Evolutionary conservation across 2,888 invertebrate species (phyloP), one percentile per base, ranked within the genome.

Genomic region (Amphipoea lucens): DNA sequence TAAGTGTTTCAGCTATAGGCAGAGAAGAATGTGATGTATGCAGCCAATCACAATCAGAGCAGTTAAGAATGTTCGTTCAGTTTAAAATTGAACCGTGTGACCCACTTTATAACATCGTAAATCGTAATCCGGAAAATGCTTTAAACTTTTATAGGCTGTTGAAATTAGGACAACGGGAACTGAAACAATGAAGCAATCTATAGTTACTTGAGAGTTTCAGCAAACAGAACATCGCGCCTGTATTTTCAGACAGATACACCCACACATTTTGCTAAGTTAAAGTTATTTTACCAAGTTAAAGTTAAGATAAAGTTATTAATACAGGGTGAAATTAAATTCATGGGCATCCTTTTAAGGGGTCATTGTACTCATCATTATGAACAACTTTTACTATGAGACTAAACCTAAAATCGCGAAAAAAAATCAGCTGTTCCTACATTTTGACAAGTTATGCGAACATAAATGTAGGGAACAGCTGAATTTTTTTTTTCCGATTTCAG

Each of bases 161-260:
- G 84, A 84, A 82, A 82, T 82, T 84, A 82, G 81, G 84, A 84
- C 81, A 82, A 68, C 48, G 72, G 42, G 36, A 77, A 66, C 14
- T 20, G 69, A 60, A 84, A 68, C 68, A 84, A 79, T 73, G 68
- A 84, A 42, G 78, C 79, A 79, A 79, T 78, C 42, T 40, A 12
- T 82, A 62, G 5, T 67, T 62, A 29, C 62, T 29, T 29, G 62
- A 62, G 62, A 62, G 2, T 29, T 62, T 62, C 14, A 29, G 2
- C 2, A 62, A 12, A 62, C 63, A 5, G 17, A 60, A 51, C 29
- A 65, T 36, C 4, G 20, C 14, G 23, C 11, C 6, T 67, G 2
- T 14, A 6, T 36, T 54, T 12, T 9, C 23, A 67, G 67, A 42
- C 42, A n/a, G 14, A 42, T 7, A 14, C 9, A 42, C 12, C 23